Evolutionary conservation across 2,888 invertebrate species (phyloP), one percentile per base, ranked within the genome.

Genomic region (Epistrophe grossulariae): DNA sequence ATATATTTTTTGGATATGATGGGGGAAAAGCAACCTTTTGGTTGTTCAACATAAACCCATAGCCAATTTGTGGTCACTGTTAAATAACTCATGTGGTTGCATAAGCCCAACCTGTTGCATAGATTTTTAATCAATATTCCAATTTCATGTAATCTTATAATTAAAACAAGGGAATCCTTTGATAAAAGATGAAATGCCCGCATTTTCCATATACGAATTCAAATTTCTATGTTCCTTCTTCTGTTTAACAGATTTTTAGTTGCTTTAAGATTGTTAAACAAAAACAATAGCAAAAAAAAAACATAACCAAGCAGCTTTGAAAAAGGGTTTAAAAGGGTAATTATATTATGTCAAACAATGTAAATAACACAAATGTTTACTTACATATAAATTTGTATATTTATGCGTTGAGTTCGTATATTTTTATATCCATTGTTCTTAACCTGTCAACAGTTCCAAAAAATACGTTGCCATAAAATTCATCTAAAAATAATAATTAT

Each of bases 91-190:
- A 59, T 68, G 55, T 68, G 38, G 35, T 66, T 66, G 35, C 66
- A 76, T 15, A 62, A 40, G 62, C 62, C 24, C 19, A 45, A 66
- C 66, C 43, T 57, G 66, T 40, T 45, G 24, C 59, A 40, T 17
- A 40, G 59, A 68, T 68, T 50, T 77, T 59, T 50, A 59, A 77
- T 68, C 77, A 77, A 28, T 77, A 68, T 77, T 77, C 68, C 57
- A 59, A 59, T 77, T 68, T 28, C 35, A 43, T 24, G 66, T 66
- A 35, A 10, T 28, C 68, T 28, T 59, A n/a, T n/a, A 59, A 77
- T 68, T 77, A 50, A 68, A 77, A 60, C 15, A 40, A 55, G 55
- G 19, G 15, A 59, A 17, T 45, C 19, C 17, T 31, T 38, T 57
- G 35, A 38, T 13, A 15, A 62, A 15, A 40, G 24, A 35, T 43